Evolutionary conservation across 2,113 vertebrate species (phyloP).

Genomic region (Chloropsis hardwickii): DNA sequence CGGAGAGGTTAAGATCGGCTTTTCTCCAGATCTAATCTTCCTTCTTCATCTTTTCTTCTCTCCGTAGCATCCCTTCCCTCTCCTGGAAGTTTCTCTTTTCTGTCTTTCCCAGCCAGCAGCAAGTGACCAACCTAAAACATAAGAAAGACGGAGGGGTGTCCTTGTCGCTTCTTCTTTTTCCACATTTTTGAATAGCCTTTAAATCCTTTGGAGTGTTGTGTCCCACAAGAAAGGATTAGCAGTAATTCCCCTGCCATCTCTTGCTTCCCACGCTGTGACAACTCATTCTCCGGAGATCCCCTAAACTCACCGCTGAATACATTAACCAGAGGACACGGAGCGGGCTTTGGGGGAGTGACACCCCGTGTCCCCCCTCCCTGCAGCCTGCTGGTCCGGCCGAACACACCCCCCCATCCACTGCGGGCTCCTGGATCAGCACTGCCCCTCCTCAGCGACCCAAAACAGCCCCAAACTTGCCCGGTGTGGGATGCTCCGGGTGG

Average conservation of each 20-base stretch:
- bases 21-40: conserved; percentile 20
- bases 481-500: neutral
- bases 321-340: conserved; percentile 31
- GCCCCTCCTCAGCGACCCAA: rapidly evolving
- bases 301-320: conserved; percentile 24
- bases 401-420: neutral
- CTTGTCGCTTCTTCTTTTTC: neutral
- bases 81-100: neutral
- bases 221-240: conserved; percentile 33
- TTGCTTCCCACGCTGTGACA: conserved; percentile 15
- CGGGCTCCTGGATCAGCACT: neutral
- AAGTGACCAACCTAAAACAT: neutral
- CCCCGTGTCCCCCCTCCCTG: rapidly evolving
- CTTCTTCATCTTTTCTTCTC: neutral
- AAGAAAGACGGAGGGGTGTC: neutral
- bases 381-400: neutral
- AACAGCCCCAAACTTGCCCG: rapidly evolving
- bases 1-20: neutral
- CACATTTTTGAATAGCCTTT: neutral
- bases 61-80: neutral
- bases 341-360: neutral
- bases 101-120: neutral
- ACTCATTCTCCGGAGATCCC: conserved; percentile 36
- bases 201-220: conserved; percentile 32
- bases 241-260: conserved; percentile 54